These are phyloP conservation scores for Pelochelys cantorii DNA, from an alignment of 2,797 vertebrate species.

Conservation along the genomic window DNA sequence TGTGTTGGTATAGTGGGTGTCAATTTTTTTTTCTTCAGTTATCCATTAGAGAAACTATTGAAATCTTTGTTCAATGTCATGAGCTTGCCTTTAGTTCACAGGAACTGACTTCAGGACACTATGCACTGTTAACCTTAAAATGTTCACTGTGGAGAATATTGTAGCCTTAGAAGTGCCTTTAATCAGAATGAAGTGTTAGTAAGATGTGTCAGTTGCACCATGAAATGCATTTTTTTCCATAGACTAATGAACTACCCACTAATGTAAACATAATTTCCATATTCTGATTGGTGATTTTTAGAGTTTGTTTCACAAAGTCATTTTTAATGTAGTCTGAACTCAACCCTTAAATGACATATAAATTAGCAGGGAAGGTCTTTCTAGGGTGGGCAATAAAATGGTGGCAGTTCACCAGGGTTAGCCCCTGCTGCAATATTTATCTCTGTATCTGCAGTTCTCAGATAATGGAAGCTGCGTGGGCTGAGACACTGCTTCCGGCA, in stretches of 20 bases:
- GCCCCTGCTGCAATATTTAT: no score
- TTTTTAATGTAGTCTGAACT: not conserved
- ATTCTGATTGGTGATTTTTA: not conserved
- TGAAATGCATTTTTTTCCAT: not conserved
- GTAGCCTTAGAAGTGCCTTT: conserved; percentile 84
- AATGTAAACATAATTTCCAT: not conserved
- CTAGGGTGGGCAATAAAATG: not conserved
- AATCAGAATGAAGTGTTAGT: conserved; percentile 49
- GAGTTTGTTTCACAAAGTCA: not conserved
- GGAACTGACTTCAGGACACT: conserved; percentile 61
- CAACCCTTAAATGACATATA: not conserved
- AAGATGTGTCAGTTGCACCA: conserved; percentile 41
- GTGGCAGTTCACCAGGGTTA: no score
- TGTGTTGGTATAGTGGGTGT: not conserved
- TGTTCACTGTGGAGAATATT: conserved; percentile 49
- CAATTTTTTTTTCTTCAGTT: not conserved
- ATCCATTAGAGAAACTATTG: conserved; percentile 9
- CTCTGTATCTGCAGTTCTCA: no score
- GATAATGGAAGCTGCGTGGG: no score
- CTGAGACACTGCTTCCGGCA: no score
- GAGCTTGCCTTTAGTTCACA: conserved; percentile 55
- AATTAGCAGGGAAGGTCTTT: not conserved
- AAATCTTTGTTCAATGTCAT: conserved; percentile 54
- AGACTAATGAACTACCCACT: not conserved
- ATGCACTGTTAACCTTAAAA: conserved; percentile 74